Base-by-base conservation (phyloP, 2,113 vertebrate genomes). In the Ivindomyrus marchei region DNA sequence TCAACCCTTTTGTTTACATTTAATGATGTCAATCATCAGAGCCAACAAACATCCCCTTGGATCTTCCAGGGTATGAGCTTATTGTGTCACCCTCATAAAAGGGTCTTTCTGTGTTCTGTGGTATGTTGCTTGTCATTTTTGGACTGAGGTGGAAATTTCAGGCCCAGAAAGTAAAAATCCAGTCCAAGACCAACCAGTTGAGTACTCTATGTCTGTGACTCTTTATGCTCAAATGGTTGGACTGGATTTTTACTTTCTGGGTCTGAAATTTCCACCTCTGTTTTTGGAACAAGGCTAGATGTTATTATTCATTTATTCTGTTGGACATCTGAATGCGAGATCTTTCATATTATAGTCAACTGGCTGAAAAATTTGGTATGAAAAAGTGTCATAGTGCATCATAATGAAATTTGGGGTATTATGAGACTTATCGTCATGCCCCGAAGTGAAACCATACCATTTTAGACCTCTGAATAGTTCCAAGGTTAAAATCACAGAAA, bases 401-500 rank as follows among this genome's bases (percentile, higher is more conserved):
- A 39, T 36, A 80, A 80, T 80, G 36, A 80, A 42, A 80, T 42
- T 80, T 5, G 17, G 17, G 74, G 74, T 39, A 42, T 36, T 42
- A 42, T 42, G 19, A 17, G 36, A 42, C 42, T 80, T 42, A 80
- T 42, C 4, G 17, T 7, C 36, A 7, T 42, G 36, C 42, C 15
- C 74, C 10, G 6, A 70, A 70, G 62, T 31, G 3, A 27, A 42
- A 4, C 36, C 31, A 77, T 31, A 77, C 31, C 70, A 77, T 39
- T 77, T 77, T 77, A 77, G 70, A 39, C 70, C 36, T 80, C 74
- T 80, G 74, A 80, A 80, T 80, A 80, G 74, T 80, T 80, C 74
- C 74, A 36, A 80, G 36, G 36, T 80, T 80, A 80, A 80, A 80
- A 42, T 42, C 36, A 4, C 74, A 42, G 74, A 42, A 21, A 42